phyloP scores from a whole-genome alignment of 2,888 invertebrate species.

The Macroteleia sp. region DNA sequence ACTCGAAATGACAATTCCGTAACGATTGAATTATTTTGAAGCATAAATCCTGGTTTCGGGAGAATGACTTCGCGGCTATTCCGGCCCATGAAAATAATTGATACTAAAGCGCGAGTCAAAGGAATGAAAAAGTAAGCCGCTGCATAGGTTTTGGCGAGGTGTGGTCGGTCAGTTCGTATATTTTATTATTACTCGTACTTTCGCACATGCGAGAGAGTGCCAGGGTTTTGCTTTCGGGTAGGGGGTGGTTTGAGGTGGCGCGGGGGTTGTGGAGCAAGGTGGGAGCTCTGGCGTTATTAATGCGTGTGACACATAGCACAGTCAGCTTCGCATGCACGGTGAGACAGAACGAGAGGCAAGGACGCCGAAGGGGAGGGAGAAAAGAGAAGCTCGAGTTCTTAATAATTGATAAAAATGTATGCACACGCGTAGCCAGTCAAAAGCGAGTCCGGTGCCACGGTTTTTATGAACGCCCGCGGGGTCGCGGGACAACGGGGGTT shows the following conservation, averaged over 20 bases:
- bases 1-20: no score
- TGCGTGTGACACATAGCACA: constrained; percentile 74
- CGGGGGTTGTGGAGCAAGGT: constrained; percentile 67
- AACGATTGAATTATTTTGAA: no score
- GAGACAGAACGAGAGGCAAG: constrained; percentile 57
- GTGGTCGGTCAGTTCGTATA: constrained; percentile 77
- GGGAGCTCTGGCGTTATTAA: constrained; percentile 79
- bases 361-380: constrained; percentile 46
- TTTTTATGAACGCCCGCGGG: constrained; percentile 61
- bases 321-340: constrained; percentile 45
- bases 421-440: constrained; percentile 74
- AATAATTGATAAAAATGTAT: constrained; percentile 84
- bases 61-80: no score
- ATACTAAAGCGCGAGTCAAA: no score
- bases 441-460: constrained; percentile 61
- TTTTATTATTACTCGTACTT: constrained; percentile 79
- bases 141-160: constrained; percentile 44
- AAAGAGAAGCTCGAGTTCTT: constrained; percentile 77
- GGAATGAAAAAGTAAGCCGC: constrained; percentile 55
- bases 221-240: constrained; percentile 41
- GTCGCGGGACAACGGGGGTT: constrained; percentile 46
- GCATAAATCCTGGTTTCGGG: no score
- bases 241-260: constrained; percentile 42
- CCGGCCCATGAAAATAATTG: no score
- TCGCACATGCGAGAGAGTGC: constrained; percentile 64